Evolutionary conservation across 2,888 invertebrate genomes (phyloP).

Genomic region (Perithous albicinctus): DNA sequence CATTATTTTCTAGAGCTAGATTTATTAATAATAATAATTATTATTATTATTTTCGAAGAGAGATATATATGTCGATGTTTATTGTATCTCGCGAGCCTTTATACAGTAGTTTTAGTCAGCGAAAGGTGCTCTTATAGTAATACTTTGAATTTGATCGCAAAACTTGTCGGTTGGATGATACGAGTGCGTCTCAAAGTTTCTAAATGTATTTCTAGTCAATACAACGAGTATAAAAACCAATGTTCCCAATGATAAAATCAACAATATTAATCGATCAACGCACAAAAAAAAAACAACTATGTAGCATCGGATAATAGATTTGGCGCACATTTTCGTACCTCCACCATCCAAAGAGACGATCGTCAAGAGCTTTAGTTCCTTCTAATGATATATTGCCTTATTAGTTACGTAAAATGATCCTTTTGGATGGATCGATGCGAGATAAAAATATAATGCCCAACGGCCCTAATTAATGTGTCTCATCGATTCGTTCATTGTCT

Average conservation of each 20-base stretch:
- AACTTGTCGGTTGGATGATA: conserved; percentile 13
- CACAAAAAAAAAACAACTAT: conserved; percentile 8
- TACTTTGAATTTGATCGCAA: conserved; percentile 25
- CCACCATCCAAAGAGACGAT: conserved; percentile 46
- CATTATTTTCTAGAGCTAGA: conserved; percentile 48
- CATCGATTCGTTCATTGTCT: conserved; percentile 72
- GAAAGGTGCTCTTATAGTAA: conserved; percentile 48
- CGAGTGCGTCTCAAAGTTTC: conserved; percentile 21
- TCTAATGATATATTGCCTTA: conserved; percentile 74
- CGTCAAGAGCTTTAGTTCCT: conserved; percentile 72
- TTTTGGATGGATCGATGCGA: conserved; percentile 66
- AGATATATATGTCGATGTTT: conserved; percentile 48
- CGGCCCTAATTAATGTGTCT: conserved; percentile 53
- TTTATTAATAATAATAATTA: conserved; percentile 31
- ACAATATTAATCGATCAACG: conserved; percentile 21
- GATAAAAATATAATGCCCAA: conserved; percentile 45
- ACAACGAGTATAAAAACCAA: conserved; percentile 43
- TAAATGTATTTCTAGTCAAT: conserved; percentile 57
- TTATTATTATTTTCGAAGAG: conserved; percentile 27
- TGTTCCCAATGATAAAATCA: not conserved
- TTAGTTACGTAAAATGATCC: conserved; percentile 66
- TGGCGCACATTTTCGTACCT: conserved; percentile 42
- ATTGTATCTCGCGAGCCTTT: conserved; percentile 45
- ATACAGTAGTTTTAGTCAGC: conserved; percentile 32
- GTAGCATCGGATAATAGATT: conserved; percentile 37